These are phyloP conservation scores for Phanerotoma sp. DNA, from an alignment of 2,888 invertebrate species.

Conservation along the genomic window DNA sequence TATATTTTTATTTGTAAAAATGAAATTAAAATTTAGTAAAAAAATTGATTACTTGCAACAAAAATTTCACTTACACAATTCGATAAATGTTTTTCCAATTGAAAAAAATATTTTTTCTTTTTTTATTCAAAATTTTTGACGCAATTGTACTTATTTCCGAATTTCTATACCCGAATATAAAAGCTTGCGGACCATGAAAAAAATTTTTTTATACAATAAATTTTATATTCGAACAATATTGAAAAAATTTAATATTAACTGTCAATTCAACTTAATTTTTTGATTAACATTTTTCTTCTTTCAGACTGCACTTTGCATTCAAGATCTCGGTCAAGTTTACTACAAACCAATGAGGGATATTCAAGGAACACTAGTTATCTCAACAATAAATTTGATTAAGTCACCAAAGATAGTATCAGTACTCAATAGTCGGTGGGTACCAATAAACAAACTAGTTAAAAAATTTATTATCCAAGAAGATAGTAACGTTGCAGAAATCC, in stretches of 20 bases:
- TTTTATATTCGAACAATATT: too few species aligned
- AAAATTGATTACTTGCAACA: too few species aligned
- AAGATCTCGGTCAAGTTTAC: conserved; percentile 93
- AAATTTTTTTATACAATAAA: too few species aligned
- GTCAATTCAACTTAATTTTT: too few species aligned
- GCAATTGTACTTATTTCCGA: too few species aligned
- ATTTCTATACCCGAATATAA: too few species aligned
- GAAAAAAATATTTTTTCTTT: too few species aligned
- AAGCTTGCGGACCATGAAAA: too few species aligned
- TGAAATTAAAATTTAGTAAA: not conserved
- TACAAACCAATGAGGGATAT: conserved; percentile 87
- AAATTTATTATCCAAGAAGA: conserved; percentile 74
- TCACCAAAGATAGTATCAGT: conserved; percentile 86
- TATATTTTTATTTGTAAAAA: conserved; percentile 4
- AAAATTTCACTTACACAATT: too few species aligned
- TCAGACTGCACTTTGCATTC: conserved; percentile 84
- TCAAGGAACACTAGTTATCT: conserved; percentile 88
- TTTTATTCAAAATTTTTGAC: too few species aligned
- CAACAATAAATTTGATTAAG: conserved; percentile 78
- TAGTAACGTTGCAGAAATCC: conserved; percentile 76
- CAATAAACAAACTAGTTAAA: conserved; percentile 80
- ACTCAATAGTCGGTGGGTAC: conserved; percentile 89
- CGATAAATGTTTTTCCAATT: too few species aligned
- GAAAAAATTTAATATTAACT: too few species aligned
- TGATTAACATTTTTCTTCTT: conserved; percentile 14